A percentile compares a stretch with the other conserved stretches of the same genome.
phyloP scores from a whole-genome alignment of 2,888 invertebrate species.

The Drosophila nigricruria region DNA sequence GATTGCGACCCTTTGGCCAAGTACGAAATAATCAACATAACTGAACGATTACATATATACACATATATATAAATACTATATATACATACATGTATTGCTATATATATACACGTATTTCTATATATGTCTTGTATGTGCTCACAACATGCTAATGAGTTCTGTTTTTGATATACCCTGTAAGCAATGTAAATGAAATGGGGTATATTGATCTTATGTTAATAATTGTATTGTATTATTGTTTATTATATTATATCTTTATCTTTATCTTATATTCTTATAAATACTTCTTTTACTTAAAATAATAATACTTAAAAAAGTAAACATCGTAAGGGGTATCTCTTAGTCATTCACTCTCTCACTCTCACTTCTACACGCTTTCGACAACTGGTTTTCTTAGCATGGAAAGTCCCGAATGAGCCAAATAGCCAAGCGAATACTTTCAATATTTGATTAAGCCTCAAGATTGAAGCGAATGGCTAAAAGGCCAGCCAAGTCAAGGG shows the following conservation, averaged over 20 bases:
- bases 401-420: slow-evolving; percentile 24
- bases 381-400: slow-evolving; percentile 42
- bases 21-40: slow-evolving; percentile 6
- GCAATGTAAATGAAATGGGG: background rate
- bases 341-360: background rate
- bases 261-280: too few relatives aligned
- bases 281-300: too few relatives aligned
- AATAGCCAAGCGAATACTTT: slow-evolving; percentile 22
- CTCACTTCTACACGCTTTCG: background rate
- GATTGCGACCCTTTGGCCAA: slow-evolving; percentile 21
- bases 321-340: background rate
- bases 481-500: slow-evolving; percentile 19
- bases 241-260: too few relatives aligned
- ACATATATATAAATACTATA: background rate
- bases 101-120: background rate
- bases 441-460: slow-evolving; percentile 25
- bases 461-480: slow-evolving; percentile 10
- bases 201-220: too few relatives aligned
- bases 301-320: too few relatives aligned
- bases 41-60: background rate
- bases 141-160: slow-evolving; percentile 43
- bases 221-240: too few relatives aligned
- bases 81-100: background rate
- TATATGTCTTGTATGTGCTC: background rate
- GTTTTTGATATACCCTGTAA: background rate